These are phyloP conservation scores for Bovichtus diacanthus DNA, from an alignment of 2,797 vertebrate genomes.

Conservation along the genomic window DNA sequence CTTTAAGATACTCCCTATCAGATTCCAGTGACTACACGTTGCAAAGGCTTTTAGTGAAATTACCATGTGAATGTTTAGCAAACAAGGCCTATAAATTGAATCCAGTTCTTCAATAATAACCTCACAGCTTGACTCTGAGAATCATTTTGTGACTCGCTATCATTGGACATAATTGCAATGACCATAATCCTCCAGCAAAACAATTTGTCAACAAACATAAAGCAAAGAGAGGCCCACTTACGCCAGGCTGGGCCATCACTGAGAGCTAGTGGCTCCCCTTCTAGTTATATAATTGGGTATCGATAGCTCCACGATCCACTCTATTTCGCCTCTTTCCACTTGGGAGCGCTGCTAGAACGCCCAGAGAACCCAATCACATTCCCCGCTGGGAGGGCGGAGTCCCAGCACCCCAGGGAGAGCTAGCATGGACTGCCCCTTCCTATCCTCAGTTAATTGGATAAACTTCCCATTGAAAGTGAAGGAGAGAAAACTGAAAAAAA, in stretches of 20 bases:
- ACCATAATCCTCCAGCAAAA: conserved; percentile 71
- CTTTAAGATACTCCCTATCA: background rate
- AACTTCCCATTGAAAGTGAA: conserved; percentile 54
- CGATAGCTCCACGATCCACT: conserved; percentile 82
- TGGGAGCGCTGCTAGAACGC: conserved; percentile 77
- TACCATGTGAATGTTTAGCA: conserved; percentile 51
- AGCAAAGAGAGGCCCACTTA: conserved; percentile 46
- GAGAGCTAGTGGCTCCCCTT: conserved; percentile 62
- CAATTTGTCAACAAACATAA: conserved; percentile 69
- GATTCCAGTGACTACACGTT: conserved; percentile 1
- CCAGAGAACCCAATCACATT: conserved; percentile 82
- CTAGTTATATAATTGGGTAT: conserved; percentile 83
- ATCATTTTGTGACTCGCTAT: conserved; percentile 45
- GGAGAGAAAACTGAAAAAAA: conserved; percentile 3
- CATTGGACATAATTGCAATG: conserved; percentile 75
- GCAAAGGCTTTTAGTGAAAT: conserved; percentile 35
- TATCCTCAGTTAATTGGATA: conserved; percentile 63
- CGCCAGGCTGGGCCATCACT: conserved; percentile 41
- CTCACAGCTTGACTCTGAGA: conserved; percentile 71
- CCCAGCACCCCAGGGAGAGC: conserved; percentile 55
- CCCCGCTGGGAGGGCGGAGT: conserved; percentile 79
- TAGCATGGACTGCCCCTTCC: conserved; percentile 52
- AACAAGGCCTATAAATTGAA: conserved; percentile 50
- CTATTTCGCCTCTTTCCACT: conserved; percentile 82
- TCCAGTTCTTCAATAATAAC: conserved; percentile 58